Evolutionary conservation across 2,113 vertebrate genomes (phyloP), one percentile per base, ranked within the genome.

Genomic region (Natator depressus): DNA sequence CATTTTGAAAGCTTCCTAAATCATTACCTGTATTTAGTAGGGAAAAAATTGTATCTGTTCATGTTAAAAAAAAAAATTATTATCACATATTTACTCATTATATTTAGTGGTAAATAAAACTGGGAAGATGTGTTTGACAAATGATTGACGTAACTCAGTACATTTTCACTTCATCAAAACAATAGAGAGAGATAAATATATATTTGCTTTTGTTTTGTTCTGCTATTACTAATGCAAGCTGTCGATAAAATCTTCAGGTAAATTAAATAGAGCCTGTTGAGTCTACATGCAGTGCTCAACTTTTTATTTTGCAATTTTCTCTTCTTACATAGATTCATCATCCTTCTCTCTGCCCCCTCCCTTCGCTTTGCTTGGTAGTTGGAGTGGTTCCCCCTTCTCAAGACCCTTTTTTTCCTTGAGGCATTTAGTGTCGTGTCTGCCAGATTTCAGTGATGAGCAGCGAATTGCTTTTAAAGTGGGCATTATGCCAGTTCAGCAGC

Each of bases 401-500:
- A 98, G 98, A 98, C 98, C 98, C 90, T 92, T 96, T 97, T 98
- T 97, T 96, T 89, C 91, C 98, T 98, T 97, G 96, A 98, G 98
- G 98, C 99, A 99, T 99, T 99, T 99, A 99, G 99, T 99, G 99
- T 99, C 99, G 99, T 99, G 98, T 99, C 99, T 99, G 98, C 98
- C 99, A 99, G 99, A 98, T 99, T 99, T 99, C 98, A 98, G 98
- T 99, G 99, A 99, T 99, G 99, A 99, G 98, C 98, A 98, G 98
- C 98, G 98, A 99, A 99, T 99, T 99, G 99, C 99, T 99, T 99
- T 99, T 99, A 99, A 99, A 99, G 98, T 99, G 98, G 99, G 99
- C 99, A 99, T 99, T 99, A 99, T 99, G 99, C 99, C 98, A 99
- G 98, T 98, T 99, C 98, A 98, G 98, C 98, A 98, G 99, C 98